phyloP scores from a whole-genome alignment of 1,140 invertebrate genomes.

The Danaus melanippus region DNA sequence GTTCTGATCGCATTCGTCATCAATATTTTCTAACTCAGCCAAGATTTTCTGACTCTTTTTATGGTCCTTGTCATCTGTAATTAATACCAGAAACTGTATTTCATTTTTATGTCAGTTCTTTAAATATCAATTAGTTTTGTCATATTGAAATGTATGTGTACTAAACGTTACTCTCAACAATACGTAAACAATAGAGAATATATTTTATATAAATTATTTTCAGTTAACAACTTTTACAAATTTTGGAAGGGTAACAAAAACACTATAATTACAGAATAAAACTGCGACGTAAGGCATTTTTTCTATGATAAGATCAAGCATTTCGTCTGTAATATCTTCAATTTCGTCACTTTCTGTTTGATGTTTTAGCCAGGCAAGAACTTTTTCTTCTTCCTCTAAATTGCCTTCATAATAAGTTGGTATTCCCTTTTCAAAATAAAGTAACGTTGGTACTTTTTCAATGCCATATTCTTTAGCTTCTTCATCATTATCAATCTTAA shows the following conservation, averaged over 20 bases:
- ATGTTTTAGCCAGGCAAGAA: conserved; percentile 88
- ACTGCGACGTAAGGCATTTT: conserved; percentile 92
- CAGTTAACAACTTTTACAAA: too few species aligned
- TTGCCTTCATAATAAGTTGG: conserved; percentile 91
- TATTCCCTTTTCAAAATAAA: conserved; percentile 94
- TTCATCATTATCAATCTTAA: conserved; percentile 92
- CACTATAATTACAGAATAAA: conserved; percentile 85
- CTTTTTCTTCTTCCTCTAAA: conserved; percentile 92
- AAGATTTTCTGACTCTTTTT: conserved; percentile 92
- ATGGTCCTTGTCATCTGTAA: conserved; percentile 91
- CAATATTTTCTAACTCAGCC: conserved; percentile 91
- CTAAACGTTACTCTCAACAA: too few species aligned
- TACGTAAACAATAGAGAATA: too few species aligned
- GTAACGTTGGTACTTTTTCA: conserved; percentile 86
- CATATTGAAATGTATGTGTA: too few species aligned
- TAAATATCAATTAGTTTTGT: conserved; percentile 24
- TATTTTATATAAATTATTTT: too few species aligned
- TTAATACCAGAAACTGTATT: conserved; percentile 57
- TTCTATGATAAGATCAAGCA: conserved; percentile 92
- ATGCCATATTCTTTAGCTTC: conserved; percentile 94
- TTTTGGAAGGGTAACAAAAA: too few species aligned
- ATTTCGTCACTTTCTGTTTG: conserved; percentile 92
- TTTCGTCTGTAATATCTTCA: conserved; percentile 94
- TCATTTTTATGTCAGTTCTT: conserved; percentile 64
- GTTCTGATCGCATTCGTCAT: conserved; percentile 93